These are phyloP conservation scores for Dipus sagitta DNA, from an alignment of 2,797 vertebrate genomes.

Conservation along the genomic window DNA sequence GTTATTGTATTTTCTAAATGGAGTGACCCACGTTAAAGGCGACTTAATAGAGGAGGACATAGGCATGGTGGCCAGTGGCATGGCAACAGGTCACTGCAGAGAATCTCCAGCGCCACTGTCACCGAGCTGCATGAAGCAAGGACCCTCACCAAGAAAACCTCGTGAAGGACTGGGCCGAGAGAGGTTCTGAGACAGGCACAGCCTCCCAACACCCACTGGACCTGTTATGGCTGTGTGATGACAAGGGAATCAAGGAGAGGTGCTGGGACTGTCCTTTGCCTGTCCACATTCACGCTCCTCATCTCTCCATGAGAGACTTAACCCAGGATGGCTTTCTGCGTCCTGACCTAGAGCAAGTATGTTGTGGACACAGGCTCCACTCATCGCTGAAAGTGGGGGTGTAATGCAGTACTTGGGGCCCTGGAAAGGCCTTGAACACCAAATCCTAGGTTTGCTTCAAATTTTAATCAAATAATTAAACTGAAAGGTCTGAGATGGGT, in stretches of 20 bases:
- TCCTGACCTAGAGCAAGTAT: too few relatives aligned
- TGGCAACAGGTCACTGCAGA: neutral
- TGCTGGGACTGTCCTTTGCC: fast-evolving
- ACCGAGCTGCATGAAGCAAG: neutral
- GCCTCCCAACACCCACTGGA: too few relatives aligned
- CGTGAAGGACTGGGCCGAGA: fast-evolving
- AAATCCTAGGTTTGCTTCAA: neutral
- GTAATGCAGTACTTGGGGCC: too few relatives aligned
- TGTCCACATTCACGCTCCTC: neutral
- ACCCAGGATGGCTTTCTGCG: neutral
- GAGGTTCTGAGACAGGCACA: fast-evolving
- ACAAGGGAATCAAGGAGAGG: neutral
- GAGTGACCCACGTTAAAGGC: neutral
- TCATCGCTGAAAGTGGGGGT: neutral
- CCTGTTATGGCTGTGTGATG: too few relatives aligned
- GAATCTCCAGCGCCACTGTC: neutral
- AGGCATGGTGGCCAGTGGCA: neutral
- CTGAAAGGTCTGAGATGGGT: too few relatives aligned
- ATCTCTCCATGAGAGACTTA: neutral
- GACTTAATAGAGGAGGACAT: neutral
- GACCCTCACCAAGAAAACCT: neutral
- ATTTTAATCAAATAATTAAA: too few relatives aligned
- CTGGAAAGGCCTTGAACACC: too few relatives aligned
- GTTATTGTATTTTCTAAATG: conserved; percentile 41
- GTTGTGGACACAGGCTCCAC: too few relatives aligned